These are phyloP conservation scores for Silvanus unidentatus DNA, from an alignment of 2,888 invertebrate genomes.

Conservation along the genomic window DNA sequence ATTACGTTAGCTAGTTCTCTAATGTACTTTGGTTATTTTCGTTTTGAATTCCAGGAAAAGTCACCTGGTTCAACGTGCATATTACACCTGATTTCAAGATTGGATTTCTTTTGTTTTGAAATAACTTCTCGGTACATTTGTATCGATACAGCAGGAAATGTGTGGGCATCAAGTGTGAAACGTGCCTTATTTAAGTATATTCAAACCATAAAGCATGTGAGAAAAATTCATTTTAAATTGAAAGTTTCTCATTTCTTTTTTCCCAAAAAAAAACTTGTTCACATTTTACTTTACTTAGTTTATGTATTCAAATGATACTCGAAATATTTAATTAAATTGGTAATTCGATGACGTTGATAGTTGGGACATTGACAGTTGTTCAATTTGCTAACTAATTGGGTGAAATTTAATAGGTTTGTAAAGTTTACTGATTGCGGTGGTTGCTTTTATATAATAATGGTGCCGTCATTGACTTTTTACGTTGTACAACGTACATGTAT, in stretches of 20 bases:
- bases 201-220: conserved; percentile 19
- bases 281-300: no score
- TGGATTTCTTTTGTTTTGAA: no score
- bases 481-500: conserved; percentile 18
- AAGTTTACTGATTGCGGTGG: conserved; percentile 8
- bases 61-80: no score
- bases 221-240: conserved; percentile 23
- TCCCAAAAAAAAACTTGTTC: no score
- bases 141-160: no score
- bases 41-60: no score
- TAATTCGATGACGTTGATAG: conserved; percentile 18
- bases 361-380: conserved; percentile 25
- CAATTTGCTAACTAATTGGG: conserved; percentile 25
- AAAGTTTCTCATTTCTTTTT: conserved; percentile 14
- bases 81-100: no score
- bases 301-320: no score
- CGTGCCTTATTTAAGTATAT: conserved; percentile 9
- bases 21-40: no score
- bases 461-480: conserved; percentile 27
- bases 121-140: no score
- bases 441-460: conserved; percentile 10
- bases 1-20: not conserved
- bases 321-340: no score
- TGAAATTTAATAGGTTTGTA: conserved; percentile 26
- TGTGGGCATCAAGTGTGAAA: not conserved